phyloP scores from a whole-genome alignment of 2,888 invertebrate species.

The Chloroclystis v-ata region DNA sequence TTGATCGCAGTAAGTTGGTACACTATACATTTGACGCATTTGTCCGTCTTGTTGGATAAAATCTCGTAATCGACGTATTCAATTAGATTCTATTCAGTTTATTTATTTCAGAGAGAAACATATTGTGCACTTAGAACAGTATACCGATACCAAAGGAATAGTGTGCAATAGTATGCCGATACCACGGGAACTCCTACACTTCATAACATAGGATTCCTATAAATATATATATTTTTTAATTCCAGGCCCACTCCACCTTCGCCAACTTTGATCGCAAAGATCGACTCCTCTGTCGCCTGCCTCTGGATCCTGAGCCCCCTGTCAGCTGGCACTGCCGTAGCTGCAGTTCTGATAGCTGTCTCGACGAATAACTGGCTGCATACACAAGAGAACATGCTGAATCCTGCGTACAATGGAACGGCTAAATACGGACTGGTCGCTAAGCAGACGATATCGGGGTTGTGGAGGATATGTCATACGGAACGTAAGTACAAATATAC shows the following conservation, averaged over 20 bases:
- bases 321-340: conserved; percentile 83
- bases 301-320: conserved; percentile 81
- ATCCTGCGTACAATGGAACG: conserved; percentile 86
- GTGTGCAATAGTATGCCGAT: no score
- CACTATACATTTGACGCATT: no score
- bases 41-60: no score
- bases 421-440: conserved; percentile 83
- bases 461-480: conserved; percentile 88
- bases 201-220: no score
- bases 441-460: conserved; percentile 87
- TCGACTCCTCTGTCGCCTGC: conserved; percentile 80
- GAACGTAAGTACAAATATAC: conserved; percentile 82
- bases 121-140: no score
- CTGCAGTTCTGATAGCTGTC: conserved; percentile 85
- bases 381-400: conserved; percentile 90
- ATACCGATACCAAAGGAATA: no score
- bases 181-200: no score
- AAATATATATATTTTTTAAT: no score
- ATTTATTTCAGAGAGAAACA: no score
- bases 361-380: conserved; percentile 91
- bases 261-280: conserved; percentile 65
- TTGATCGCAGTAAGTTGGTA: no score
- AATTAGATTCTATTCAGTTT: no score
- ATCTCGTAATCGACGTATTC: no score
- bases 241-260: conserved; percentile 70